Evolutionary conservation across 2,888 invertebrate genomes (phyloP), one percentile per base, ranked within the genome.

Genomic region (Hyposoter didymator): DNA sequence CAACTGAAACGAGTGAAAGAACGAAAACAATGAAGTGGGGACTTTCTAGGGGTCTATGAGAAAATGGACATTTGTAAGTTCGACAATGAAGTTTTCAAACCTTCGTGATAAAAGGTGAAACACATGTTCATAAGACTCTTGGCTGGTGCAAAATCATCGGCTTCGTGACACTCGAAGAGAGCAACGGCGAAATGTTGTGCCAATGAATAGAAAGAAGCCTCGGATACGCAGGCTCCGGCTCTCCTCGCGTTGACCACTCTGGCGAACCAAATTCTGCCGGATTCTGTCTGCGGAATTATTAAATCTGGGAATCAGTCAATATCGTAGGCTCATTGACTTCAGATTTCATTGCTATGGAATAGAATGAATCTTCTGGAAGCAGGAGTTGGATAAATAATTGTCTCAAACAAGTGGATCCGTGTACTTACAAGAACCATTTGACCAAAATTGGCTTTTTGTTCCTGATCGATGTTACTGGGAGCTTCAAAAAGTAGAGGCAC

Each of bases 101-200:
- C 95, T 95, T 96, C 96, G 90, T 96, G 95, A 91, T 96, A 97
- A 93, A 96, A 97, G 7, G 96, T 95, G 92, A 97, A 97, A 91
- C 96, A 96, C 95, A 97, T 96, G 91, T 96, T 96, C 97, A 97
- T 97, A 35, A 97, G 95, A 75, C 95, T 95, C 89, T 96, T 96
- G 28, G 96, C 97, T 3, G 97, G 96, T 5, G 95, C 95, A 89
- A 95, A 97, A 90, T 97, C 96, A 89, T 96, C 96, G 8, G 96
- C 95, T 90, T 96, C 96, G 83, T 95, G 95, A 89, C 97, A 97
- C 92, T 97, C 97, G 90, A 97, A 96, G 76, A 97, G 94, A 17
- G 96, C 95, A 32, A 97, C 95, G 0, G 96, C 96, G 91, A 97
- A 96, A 92, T 96, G 96, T 92, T 97, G 97, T 14, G 96, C 95